phyloP scores from a whole-genome alignment of 1,140 invertebrate species.

The Idris sp. region DNA sequence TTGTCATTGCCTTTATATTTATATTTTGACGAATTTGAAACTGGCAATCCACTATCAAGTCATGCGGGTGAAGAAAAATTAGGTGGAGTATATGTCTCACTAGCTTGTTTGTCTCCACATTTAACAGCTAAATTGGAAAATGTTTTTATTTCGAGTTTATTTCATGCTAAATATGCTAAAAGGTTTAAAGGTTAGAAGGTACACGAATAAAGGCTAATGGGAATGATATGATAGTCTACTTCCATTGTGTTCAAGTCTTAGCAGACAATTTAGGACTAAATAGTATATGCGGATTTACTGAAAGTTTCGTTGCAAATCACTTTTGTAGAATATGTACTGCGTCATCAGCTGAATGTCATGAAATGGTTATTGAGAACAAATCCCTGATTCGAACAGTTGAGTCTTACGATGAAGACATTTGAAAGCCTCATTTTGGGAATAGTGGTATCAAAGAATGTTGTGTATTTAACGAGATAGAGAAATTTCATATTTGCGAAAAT shows the following conservation, averaged over 20 bases:
- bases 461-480: too few relatives aligned
- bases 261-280: conserved; percentile 40
- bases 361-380: too few relatives aligned
- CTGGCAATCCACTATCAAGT: background rate
- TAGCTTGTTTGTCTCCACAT: conserved; percentile 5
- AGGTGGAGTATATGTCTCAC: background rate
- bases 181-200: conserved; percentile 17
- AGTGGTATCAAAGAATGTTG: too few relatives aligned
- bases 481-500: too few relatives aligned
- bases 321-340: too few relatives aligned
- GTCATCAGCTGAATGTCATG: too few relatives aligned
- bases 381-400: too few relatives aligned
- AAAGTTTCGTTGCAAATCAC: too few relatives aligned
- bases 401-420: too few relatives aligned
- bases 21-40: conserved; percentile 22
- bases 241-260: conserved; percentile 13
- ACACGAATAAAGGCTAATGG: background rate
- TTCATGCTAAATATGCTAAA: conserved; percentile 18
- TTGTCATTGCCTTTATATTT: background rate
- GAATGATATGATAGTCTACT: background rate
- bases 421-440: too few relatives aligned
- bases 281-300: conserved; percentile 41
- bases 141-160: conserved; percentile 2
- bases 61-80: conserved; percentile 8
- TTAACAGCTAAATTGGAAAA: background rate